phyloP scores from a whole-genome alignment of 2,797 vertebrate species.

The Myotis daubentonii region DNA sequence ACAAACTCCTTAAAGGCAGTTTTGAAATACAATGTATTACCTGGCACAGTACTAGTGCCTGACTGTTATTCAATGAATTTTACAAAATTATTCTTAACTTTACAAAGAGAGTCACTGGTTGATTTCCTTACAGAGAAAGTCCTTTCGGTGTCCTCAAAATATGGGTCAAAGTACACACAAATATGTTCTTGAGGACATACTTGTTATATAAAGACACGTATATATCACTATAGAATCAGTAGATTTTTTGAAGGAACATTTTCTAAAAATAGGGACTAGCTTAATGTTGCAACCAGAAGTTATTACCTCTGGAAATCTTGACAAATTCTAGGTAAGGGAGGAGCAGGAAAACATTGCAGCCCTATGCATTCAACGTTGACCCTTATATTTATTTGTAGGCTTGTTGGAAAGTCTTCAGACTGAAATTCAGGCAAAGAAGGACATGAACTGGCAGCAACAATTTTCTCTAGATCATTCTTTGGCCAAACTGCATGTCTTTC shows the following conservation, averaged over 20 bases:
- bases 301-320: not conserved
- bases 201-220: not conserved
- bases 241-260: not conserved
- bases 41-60: not conserved
- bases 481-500: not conserved
- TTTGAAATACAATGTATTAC: not conserved
- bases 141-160: not conserved
- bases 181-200: not conserved
- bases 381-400: not conserved
- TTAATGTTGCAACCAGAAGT: not conserved
- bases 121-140: not conserved
- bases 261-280: not conserved
- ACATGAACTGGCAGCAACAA: not conserved
- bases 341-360: not conserved
- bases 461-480: not conserved
- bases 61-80: not conserved
- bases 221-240: not conserved
- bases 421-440: constrained; percentile 40
- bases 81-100: constrained; percentile 8
- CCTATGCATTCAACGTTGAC: not conserved
- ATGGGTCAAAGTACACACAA: not conserved
- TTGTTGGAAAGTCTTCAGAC: constrained; percentile 17
- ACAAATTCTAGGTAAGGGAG: not conserved
- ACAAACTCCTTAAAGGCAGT: not conserved
- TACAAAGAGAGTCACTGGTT: not conserved